Evolutionary conservation across 2,797 vertebrate species (phyloP).

Genomic region (Pseudochirops corinnae): DNA sequence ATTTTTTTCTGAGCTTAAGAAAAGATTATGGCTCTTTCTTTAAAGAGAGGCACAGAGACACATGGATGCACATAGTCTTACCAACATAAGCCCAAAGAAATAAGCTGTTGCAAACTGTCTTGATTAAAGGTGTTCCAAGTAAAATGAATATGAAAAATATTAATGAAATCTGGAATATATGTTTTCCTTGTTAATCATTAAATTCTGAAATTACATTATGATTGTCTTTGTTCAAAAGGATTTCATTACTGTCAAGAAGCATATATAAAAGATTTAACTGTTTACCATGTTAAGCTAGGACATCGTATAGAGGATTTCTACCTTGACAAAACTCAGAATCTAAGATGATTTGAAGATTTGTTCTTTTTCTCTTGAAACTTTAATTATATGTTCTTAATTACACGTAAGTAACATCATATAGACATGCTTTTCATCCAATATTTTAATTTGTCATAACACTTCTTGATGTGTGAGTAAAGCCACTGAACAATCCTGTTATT

Average conservation of each 20-base stretch:
- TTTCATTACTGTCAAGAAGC: slow-evolving; percentile 44
- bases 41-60: background rate
- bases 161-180: slow-evolving; percentile 19
- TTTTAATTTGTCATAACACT: background rate
- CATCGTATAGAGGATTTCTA: background rate
- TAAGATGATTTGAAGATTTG: background rate
- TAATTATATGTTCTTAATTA: background rate
- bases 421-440: background rate
- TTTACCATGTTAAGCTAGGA: slow-evolving; percentile 13
- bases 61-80: background rate
- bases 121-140: background rate
- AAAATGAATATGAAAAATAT: slow-evolving; percentile 10
- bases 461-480: background rate
- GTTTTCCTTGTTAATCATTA: slow-evolving; percentile 43
- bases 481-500: background rate
- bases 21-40: background rate
- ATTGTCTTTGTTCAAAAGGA: background rate
- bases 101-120: background rate
- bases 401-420: background rate
- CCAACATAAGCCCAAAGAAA: background rate
- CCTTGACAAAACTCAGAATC: background rate
- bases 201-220: background rate
- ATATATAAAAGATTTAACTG: slow-evolving; percentile 28
- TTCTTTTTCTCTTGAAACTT: background rate
- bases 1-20: slow-evolving; percentile 17